Percentiles rank a stretch among this genome's conserved stretches.
These are phyloP conservation scores for Saccostrea echinata DNA, from an alignment of 1,140 invertebrate genomes.

Conservation along the genomic window DNA sequence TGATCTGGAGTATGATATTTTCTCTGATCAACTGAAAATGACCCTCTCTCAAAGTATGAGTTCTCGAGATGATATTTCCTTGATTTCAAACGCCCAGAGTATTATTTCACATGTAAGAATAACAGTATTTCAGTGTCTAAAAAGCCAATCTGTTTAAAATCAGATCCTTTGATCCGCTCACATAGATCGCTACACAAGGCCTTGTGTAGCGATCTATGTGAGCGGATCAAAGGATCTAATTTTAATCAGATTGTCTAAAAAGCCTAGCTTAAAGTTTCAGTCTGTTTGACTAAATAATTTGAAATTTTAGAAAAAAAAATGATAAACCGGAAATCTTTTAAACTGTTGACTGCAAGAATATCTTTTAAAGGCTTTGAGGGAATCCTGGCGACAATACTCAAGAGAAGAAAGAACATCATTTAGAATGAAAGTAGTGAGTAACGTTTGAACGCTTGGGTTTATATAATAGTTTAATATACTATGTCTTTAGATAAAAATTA, in stretches of 20 bases:
- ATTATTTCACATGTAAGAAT: slow-evolving; percentile 55
- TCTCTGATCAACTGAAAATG: slow-evolving; percentile 62
- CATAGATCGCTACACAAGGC: too few relatives aligned
- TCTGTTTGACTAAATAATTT: too few relatives aligned
- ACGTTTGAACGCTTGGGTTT: not conserved
- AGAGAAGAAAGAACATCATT: slow-evolving; percentile 57
- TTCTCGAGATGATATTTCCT: slow-evolving; percentile 46
- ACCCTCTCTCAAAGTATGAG: slow-evolving; percentile 50
- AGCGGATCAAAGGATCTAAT: too few relatives aligned
- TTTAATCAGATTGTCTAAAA: too few relatives aligned
- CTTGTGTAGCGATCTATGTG: too few relatives aligned
- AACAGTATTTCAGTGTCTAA: too few relatives aligned
- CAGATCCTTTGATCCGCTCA: too few relatives aligned
- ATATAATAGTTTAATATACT: not conserved
- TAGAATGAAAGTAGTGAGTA: slow-evolving; percentile 59
- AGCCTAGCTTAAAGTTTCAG: too few relatives aligned
- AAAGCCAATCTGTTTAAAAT: too few relatives aligned
- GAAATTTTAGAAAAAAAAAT: too few relatives aligned
- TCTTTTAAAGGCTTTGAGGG: slow-evolving; percentile 45
- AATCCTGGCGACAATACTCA: slow-evolving; percentile 55
- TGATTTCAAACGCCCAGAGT: slow-evolving; percentile 59
- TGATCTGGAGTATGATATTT: slow-evolving; percentile 48
- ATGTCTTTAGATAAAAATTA: not conserved
- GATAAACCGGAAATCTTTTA: not conserved
- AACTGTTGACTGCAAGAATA: not conserved